Percentiles rank a stretch among this genome's conserved stretches.
These are phyloP conservation scores for Tachyglossus aculeatus DNA, from an alignment of 2,797 vertebrate species.

Conservation along the genomic window DNA sequence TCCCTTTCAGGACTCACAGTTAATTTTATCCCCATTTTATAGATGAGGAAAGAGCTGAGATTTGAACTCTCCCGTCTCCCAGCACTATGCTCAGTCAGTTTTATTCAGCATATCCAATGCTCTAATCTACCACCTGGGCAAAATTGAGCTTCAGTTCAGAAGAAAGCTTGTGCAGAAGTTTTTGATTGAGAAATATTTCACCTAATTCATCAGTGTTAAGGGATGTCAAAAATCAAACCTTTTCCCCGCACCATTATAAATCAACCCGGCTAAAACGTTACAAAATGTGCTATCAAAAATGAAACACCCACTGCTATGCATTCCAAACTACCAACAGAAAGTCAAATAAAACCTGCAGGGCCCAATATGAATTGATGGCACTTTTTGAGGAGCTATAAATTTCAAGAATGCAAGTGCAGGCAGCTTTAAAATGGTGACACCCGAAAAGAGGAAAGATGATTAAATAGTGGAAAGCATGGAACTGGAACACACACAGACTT, in stretches of 20 bases:
- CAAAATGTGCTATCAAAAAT: conserved; percentile 60
- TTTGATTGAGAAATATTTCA: conserved; percentile 58
- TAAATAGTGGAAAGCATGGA: conserved; percentile 33
- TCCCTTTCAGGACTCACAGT: too few relatives aligned
- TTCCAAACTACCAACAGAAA: conserved; percentile 55
- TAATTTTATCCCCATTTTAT: neutral
- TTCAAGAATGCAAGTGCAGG: conserved; percentile 41
- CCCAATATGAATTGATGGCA: conserved; percentile 54
- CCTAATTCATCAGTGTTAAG: conserved; percentile 60
- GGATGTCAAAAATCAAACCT: conserved; percentile 54
- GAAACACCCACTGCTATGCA: conserved; percentile 50
- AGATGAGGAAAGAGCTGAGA: neutral
- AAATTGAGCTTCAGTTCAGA: conserved; percentile 25
- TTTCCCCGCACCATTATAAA: conserved; percentile 25
- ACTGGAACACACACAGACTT: conserved; percentile 37
- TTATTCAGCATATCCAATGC: conserved; percentile 12
- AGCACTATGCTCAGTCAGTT: too few relatives aligned
- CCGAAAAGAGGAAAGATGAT: conserved; percentile 57
- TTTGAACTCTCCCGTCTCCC: neutral
- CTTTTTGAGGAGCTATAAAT: conserved; percentile 55
- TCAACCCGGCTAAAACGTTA: conserved; percentile 44
- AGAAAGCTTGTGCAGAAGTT: conserved; percentile 25
- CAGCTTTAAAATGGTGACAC: conserved; percentile 45
- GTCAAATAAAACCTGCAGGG: conserved; percentile 34
- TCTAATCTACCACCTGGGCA: conserved; percentile 20